phyloP scores from a whole-genome alignment of 1,140 invertebrate species.

The Leptopilina clavipes region DNA sequence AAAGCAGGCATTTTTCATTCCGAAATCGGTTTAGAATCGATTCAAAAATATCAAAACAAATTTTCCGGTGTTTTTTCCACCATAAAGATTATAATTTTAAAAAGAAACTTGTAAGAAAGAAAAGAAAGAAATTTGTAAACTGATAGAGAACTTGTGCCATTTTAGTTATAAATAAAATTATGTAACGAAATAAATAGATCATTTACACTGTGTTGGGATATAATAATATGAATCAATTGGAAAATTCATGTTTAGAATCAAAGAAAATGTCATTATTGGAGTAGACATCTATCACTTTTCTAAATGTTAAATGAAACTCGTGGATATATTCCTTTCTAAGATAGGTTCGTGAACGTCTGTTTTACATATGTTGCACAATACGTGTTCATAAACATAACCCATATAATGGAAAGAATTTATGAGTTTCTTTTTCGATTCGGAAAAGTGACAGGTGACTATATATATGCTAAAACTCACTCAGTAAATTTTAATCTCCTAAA shows the following conservation, averaged over 20 bases:
- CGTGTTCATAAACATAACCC: constrained; percentile 19
- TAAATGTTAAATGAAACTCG: constrained; percentile 20
- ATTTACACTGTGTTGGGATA: too few relatives aligned
- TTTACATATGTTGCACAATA: constrained; percentile 20
- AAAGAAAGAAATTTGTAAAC: too few relatives aligned
- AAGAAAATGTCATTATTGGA: constrained; percentile 15
- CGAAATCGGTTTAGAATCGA: too few relatives aligned
- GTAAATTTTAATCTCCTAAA: neutral
- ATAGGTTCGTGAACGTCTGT: constrained; percentile 15
- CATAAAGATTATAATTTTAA: too few relatives aligned
- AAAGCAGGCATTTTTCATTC: too few relatives aligned
- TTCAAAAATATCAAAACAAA: too few relatives aligned
- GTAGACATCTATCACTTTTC: constrained; percentile 17
- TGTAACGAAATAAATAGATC: too few relatives aligned
- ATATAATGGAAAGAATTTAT: constrained; percentile 17
- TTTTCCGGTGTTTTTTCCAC: too few relatives aligned
- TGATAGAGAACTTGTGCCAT: neutral
- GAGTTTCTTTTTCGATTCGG: constrained; percentile 19
- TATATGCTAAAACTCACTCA: neutral
- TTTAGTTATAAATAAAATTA: too few relatives aligned
- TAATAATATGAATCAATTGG: neutral
- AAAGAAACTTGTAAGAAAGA: too few relatives aligned
- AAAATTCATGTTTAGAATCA: neutral
- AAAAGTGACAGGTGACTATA: constrained; percentile 14
- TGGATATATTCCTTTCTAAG: constrained; percentile 19